phyloP scores from a whole-genome alignment of 2,113 vertebrate species.

The Pheucticus melanocephalus region DNA sequence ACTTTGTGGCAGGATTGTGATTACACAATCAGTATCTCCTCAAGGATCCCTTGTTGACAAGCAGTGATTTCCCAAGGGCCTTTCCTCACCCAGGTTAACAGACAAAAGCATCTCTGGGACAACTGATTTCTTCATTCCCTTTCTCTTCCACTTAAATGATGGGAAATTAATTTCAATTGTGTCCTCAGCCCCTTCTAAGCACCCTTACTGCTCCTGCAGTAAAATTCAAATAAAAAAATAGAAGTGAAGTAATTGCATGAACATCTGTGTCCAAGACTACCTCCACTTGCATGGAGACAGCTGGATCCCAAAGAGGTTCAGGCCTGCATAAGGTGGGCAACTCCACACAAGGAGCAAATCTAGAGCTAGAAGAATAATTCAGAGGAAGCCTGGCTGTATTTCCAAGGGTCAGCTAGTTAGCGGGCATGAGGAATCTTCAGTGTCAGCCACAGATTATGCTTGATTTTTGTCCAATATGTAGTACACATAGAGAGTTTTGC shows the following conservation, averaged over 20 bases:
- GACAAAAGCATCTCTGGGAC: not conserved
- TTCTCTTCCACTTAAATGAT: not conserved
- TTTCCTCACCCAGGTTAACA: not conserved
- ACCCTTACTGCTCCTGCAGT: not conserved
- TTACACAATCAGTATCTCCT: not conserved
- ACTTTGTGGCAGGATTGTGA: not conserved
- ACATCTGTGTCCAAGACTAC: not conserved
- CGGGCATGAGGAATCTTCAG: not conserved
- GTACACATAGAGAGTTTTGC: not conserved
- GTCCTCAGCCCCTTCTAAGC: not conserved
- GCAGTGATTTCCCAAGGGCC: not conserved
- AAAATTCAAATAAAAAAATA: not conserved
- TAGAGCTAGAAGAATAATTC: not conserved
- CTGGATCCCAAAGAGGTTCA: not conserved
- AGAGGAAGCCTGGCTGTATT: not conserved
- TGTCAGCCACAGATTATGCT: not conserved
- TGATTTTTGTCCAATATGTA: not conserved
- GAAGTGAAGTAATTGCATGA: not conserved
- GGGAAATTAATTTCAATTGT: not conserved
- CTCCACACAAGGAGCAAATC: fast-evolving
- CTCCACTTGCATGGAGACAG: not conserved
- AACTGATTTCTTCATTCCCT: not conserved
- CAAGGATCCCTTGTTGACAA: not conserved
- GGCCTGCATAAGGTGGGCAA: not conserved
- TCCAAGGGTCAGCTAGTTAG: not conserved